Percentiles rank a stretch among this genome's conserved stretches.
Conservation (phyloP, 2,888 invertebrate genomes). For the Epicampocera succincta region DNA sequence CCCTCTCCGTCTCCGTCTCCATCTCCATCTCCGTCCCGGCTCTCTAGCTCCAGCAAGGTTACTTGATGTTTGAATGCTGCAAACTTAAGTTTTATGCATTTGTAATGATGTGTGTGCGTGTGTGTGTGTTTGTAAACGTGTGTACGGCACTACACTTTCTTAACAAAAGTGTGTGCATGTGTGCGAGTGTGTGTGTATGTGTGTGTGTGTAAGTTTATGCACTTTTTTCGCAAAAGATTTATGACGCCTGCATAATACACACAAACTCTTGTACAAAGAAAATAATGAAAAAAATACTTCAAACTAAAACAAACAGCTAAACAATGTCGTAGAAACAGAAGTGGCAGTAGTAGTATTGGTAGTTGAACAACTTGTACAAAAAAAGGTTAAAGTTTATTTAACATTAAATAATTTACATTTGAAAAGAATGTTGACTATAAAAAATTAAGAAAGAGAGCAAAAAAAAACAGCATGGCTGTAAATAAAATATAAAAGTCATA, state of each 20-base stretch:
- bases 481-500: conserved; percentile 47
- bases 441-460: conserved; percentile 6
- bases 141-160: background rate
- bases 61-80: conserved; percentile 61
- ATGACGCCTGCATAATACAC: conserved; percentile 64
- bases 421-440: conserved; percentile 56
- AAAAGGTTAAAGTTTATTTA: conserved; percentile 64
- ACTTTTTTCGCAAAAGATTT: conserved; percentile 59
- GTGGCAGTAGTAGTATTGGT: conserved; percentile 26
- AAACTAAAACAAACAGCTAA: conserved; percentile 53
- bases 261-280: conserved; percentile 29
- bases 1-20: background rate
- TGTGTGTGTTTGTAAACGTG: background rate
- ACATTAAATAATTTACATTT: conserved; percentile 64
- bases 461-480: conserved; percentile 27
- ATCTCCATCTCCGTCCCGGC: background rate
- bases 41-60: conserved; percentile 39
- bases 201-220: conserved; percentile 32
- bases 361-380: conserved; percentile 49
- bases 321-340: conserved; percentile 38
- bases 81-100: conserved; percentile 32
- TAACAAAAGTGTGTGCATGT: background rate
- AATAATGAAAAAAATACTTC: background rate
- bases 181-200: background rate
- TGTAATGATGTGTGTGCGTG: background rate